Percentiles rank a stretch among this genome's conserved stretches.
These are phyloP conservation scores for Drosophila falleni DNA, from an alignment of 2,888 invertebrate genomes.

Conservation along the genomic window DNA sequence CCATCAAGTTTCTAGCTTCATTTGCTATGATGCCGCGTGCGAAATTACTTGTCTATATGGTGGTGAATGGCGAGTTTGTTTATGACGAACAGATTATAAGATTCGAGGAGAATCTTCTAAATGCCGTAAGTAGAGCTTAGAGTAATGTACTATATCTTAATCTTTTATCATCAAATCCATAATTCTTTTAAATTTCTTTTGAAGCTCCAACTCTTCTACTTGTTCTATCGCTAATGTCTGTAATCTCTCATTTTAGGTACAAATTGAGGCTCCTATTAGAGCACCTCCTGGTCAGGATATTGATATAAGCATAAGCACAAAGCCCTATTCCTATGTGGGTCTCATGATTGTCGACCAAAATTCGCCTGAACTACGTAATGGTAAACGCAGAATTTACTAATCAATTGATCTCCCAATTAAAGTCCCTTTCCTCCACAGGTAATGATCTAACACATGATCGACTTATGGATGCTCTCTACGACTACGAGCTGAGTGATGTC, in stretches of 20 bases:
- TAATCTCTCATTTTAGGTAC: conserved; percentile 83
- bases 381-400: conserved; percentile 83
- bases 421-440: conserved; percentile 48
- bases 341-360: conserved; percentile 96
- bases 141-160: too few relatives aligned
- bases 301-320: conserved; percentile 92
- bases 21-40: conserved; percentile 94
- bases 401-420: background rate
- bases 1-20: conserved; percentile 88
- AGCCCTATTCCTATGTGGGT: conserved; percentile 94
- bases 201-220: too few relatives aligned
- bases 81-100: conserved; percentile 95
- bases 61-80: conserved; percentile 91
- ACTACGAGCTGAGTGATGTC: conserved; percentile 79
- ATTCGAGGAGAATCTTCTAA: conserved; percentile 91
- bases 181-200: too few relatives aligned
- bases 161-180: too few relatives aligned
- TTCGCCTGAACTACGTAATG: conserved; percentile 89
- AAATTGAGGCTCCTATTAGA: conserved; percentile 88
- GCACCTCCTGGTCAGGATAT: conserved; percentile 92
- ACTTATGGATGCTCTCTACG: conserved; percentile 80
- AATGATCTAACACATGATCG: conserved; percentile 81
- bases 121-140: conserved; percentile 88
- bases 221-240: background rate
- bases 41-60: conserved; percentile 92